Conservation (phyloP, 2,113 vertebrate genomes). For the Podarcis muralis region DNA sequence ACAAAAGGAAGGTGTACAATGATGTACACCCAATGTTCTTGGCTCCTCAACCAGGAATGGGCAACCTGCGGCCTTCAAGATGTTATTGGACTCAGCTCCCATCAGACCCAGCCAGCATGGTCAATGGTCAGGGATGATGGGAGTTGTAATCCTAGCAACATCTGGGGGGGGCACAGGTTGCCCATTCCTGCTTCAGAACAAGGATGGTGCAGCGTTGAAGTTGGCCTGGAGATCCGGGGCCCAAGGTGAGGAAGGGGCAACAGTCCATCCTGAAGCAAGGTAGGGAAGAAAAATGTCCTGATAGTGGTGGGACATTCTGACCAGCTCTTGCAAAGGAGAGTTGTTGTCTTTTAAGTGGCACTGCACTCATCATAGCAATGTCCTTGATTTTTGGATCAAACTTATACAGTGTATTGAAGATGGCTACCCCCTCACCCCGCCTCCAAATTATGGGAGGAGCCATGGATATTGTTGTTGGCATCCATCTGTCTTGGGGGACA, state of each 20-base stretch:
- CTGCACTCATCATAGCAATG: neutral
- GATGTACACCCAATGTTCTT: neutral
- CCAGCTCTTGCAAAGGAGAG: neutral
- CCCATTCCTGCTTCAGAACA: neutral
- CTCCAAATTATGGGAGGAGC: neutral
- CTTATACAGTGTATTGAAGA: neutral
- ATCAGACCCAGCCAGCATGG: neutral
- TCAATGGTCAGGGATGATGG: neutral
- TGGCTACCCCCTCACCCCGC: neutral
- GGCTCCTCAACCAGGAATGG: neutral
- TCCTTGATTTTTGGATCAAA: too few relatives aligned
- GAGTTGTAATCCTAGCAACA: neutral
- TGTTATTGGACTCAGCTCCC: neutral
- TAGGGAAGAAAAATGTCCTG: neutral
- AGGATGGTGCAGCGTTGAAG: neutral
- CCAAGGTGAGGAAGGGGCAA: too few relatives aligned
- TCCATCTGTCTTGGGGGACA: too few relatives aligned
- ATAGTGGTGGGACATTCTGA: neutral
- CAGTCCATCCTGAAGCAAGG: neutral
- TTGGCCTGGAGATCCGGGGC: too few relatives aligned
- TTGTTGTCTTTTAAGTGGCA: neutral
- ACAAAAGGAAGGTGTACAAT: neutral
- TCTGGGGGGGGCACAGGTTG: too few relatives aligned
- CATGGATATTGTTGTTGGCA: too few relatives aligned
- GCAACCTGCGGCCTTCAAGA: neutral